Base-by-base conservation (phyloP, 2,797 vertebrate genomes). In the Rhinophrynus dorsalis region DNA sequence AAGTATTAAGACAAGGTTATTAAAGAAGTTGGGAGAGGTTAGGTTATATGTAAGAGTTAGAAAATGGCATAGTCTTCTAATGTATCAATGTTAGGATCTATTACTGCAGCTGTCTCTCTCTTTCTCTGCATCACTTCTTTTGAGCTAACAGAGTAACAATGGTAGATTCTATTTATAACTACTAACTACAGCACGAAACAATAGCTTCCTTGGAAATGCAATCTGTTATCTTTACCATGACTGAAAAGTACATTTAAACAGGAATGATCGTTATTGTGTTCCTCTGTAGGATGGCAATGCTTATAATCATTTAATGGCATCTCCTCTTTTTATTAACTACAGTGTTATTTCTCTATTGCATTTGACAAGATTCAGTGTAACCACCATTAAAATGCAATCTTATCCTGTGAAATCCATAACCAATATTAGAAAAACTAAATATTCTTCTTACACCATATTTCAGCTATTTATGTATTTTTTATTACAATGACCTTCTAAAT, bases 221-320 rank as follows among this genome's bases (percentile, higher is more conserved):
- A 70, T 62, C 58, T 52, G 30, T 62, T 70, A 70, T 70, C 58
- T 55, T 55, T 26, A 47, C 45, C 44, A 10, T 62, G 37, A 74
- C 74, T 15, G 77, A 79, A 82, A 78, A 80, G 83, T 66, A 77
- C 74, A 70, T 80, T 82, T 76, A 80, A 79, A 87, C 77, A 77
- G 74, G 72, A 72, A 33, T 80, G 83, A 81, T 85, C 77, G 73
- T 81, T 82, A 77, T 83, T 86, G 85, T 87, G 80, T 83, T 55
- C 81, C 60, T 77, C 74, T 83, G 75, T 83, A 82, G 70, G 55
- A 68, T 75, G 77, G 78, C 61, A 24, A 23, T 78, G 78, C 76
- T 82, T 63, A 74, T 79, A 83, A 84, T 88, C 88, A 89, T 88
- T 85, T 86, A 85, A 81, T 79, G 80, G 72, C 45, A 71, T 68